Evolutionary conservation across 2,113 vertebrate species (phyloP), one percentile per base, ranked within the genome.

Genomic region (Vanacampus margaritifer): DNA sequence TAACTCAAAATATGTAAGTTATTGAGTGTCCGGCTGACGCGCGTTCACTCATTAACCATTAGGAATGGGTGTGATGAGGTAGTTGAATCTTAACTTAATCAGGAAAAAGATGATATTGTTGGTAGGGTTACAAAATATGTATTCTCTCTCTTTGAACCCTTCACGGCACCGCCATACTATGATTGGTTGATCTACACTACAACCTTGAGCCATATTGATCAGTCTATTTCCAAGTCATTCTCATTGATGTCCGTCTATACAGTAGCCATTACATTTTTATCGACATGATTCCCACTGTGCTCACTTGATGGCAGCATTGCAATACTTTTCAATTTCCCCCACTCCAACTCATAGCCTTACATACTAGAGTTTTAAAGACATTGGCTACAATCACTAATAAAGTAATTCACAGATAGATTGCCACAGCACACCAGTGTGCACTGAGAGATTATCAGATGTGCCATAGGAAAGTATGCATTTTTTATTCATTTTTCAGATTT

Each of bases 231-330:
- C 41, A 45, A 16, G 41, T 17, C 45, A 46, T 19, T 19, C 17
- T 1, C 3, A 19, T 19, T n/a, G n/a, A n/a, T n/a, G n/a, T n/a
- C n/a, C n/a, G 5, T 19, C 16, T 6, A 46, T 17, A 4, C 14
- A 19, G 45, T 46, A 17, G 2, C 3, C 3, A 19, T 46, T 16
- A 19, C 45, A 46, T 14, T 50, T 51, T n/a, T 51, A 8, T 51
- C n/a, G 28, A 32, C 11, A 56, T 6, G 13, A 56, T 75, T 71
- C 59, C 50, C 48, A 4, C 0, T 65, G 2, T 75, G 64, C 3
- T n/a, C 80, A 76, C 69, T 69, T 16, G 82, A 24, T 74, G 82
- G 79, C 66, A 78, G 76, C 69, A 78, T 67, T 78, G 68, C 19
- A 37, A 35, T 36, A 4, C 32, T 59, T 21, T 11, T 5, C 12